Percentiles rank a stretch among this genome's conserved stretches.
Evolutionary conservation across 2,113 vertebrate species (phyloP).

Genomic region (Tricholaema leucomelas): DNA sequence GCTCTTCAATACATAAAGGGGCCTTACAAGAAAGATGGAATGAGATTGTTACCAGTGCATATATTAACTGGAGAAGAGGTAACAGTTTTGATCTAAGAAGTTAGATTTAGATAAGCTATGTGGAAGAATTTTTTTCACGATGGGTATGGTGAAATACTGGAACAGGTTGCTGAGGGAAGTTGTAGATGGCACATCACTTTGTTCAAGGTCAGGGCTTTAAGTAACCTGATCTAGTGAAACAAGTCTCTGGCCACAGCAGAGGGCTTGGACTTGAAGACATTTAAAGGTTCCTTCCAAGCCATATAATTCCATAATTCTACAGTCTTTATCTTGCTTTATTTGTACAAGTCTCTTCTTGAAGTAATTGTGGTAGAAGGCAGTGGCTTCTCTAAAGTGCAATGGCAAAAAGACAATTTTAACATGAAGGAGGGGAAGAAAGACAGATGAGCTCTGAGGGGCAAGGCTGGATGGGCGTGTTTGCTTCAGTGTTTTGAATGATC

Average conservation of each 20-base stretch:
- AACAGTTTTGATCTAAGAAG: neutral
- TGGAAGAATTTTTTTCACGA: neutral
- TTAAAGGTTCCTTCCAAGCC: neutral
- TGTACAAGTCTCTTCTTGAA: neutral
- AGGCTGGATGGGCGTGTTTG: neutral
- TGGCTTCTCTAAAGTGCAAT: neutral
- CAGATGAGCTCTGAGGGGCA: neutral
- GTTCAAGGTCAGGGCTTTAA: neutral
- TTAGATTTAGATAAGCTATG: neutral
- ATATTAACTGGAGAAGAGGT: neutral
- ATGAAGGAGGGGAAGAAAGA: neutral
- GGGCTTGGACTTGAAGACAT: neutral
- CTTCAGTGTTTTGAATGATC: slow-evolving; percentile 1
- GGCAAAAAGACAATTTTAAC: neutral
- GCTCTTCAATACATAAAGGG: neutral
- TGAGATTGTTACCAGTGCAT: neutral
- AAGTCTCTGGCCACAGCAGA: neutral
- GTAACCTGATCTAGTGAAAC: neutral
- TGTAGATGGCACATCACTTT: neutral
- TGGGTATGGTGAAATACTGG: neutral
- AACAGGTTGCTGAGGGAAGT: neutral
- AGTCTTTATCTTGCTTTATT: neutral
- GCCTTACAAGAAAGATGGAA: neutral
- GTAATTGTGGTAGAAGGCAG: neutral
- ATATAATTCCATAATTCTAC: neutral